Evolutionary conservation across 37 sponge, comb jelly and placozoan genomes (phyloP), one percentile per base, ranked within the genome.

Genomic region (Diacarnus erythraeanus): DNA sequence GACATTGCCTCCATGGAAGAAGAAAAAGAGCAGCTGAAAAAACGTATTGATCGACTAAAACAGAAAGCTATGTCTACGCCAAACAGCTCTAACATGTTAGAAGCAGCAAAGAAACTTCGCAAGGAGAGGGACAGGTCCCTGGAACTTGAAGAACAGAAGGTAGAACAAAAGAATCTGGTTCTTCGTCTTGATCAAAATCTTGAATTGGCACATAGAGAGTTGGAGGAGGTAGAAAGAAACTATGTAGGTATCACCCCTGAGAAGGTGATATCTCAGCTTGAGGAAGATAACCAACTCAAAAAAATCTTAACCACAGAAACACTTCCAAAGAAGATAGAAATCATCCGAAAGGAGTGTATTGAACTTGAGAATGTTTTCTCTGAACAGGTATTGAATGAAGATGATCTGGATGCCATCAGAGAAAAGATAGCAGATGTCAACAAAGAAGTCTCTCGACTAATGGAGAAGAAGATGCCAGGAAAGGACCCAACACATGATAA

Each of bases 1-100:
- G 99, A 99, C 69, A 99, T 99, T 37, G 70, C 75, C n/a, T 75
- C 86, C 58, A 99, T 99, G 99, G 97, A 99, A 59, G 97, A 99
- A 64, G 99, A 99, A 84, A 86, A 89, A 40, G 91, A 90, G 20
- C 97, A 96, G 68, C 58, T 99, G 20, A 43, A 60, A 37, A 89
- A 90, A 39, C 74, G 96, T 33, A 78, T 92, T 26, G 88, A 84
- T 23, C 37, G 85, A 12, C 77, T 92, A 44, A 82, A 94, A 61
- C 89, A 70, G 64, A 91, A 84, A 57, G 95, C 81, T 26, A 66
- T 64, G 51, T 34, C 73, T 20, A 54, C 89, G 23, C 86, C 94
- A 0, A 91, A 83, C 38, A 67, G 73, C 29, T 66, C 72, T 0
- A 76, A 88, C 68, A 77, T 90, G 66, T 83, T 95, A 35, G 87